Conservation (phyloP, 1,140 invertebrate genomes). For the Mya arenaria region DNA sequence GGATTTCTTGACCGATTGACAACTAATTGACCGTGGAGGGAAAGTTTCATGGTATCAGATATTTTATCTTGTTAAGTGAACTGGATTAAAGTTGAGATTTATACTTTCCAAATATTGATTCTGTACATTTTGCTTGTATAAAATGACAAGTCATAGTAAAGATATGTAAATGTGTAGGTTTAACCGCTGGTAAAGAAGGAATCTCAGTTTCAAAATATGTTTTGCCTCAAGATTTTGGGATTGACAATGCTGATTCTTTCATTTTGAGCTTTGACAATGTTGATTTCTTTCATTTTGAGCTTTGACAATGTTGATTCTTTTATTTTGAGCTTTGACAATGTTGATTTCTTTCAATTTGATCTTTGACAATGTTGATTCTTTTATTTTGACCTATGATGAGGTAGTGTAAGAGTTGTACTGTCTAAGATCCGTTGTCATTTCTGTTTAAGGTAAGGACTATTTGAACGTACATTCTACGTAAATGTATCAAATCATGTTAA, state of each 20-base stretch:
- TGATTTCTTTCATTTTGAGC: no score
- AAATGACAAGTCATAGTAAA: no score
- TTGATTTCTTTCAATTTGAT: no score
- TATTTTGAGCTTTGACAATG: no score
- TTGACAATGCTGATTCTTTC: no score
- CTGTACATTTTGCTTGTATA: no score
- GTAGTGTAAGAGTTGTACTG: not conserved
- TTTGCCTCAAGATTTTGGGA: no score
- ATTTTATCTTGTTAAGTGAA: not conserved
- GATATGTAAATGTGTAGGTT: no score
- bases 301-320: no score
- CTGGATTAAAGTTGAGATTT: not conserved
- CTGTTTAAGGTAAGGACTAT: not conserved
- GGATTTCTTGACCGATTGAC: conserved; percentile 31
- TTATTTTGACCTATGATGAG: not conserved
- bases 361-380: not conserved
- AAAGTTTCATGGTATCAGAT: not conserved
- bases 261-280: no score
- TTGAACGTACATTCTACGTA: not conserved
- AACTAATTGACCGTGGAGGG: not conserved
- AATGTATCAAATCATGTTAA: not conserved
- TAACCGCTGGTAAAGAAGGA: not conserved
- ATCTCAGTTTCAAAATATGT: not conserved
- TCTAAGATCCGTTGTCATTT: not conserved
- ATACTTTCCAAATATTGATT: not conserved